A percentile compares a stretch with the other conserved stretches of the same genome.
These are phyloP conservation scores for Danio choprae DNA, from an alignment of 2,797 vertebrate species.

Conservation along the genomic window DNA sequence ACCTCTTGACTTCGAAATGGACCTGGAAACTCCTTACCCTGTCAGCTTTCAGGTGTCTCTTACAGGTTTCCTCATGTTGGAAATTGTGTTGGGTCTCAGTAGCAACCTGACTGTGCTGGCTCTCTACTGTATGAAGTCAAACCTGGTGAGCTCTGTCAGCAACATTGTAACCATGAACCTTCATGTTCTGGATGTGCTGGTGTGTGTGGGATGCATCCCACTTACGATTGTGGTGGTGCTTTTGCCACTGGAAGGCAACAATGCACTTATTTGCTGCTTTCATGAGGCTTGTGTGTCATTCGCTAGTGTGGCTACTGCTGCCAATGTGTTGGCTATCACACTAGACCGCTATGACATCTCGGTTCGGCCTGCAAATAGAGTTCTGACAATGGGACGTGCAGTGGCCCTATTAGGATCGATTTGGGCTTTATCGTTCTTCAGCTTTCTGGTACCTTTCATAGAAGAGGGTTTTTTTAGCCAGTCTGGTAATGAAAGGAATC, in stretches of 20 bases:
- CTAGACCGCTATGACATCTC: constrained; percentile 98
- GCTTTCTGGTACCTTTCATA: constrained; percentile 98
- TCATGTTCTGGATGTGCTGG: constrained; percentile 95
- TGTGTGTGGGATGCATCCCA: constrained; percentile 96
- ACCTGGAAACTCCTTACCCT: constrained; percentile 84
- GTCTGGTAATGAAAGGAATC: constrained; percentile 86
- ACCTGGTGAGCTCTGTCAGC: constrained; percentile 98
- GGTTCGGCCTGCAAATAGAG: constrained; percentile 95
- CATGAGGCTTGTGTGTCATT: constrained; percentile 98
- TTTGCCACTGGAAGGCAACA: constrained; percentile 91
- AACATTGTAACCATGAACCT: constrained; percentile 99
- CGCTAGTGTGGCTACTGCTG: constrained; percentile 94
- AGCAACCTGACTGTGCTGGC: constrained; percentile 98
- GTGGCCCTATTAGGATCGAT: constrained; percentile 90
- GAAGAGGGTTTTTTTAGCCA: constrained; percentile 94
- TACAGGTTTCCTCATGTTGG: constrained; percentile 96
- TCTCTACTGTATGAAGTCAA: constrained; percentile 99
- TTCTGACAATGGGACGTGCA: constrained; percentile 96
- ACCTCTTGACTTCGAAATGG: constrained; percentile 89
- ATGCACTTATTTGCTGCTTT: constrained; percentile 95
- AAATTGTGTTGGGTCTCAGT: constrained; percentile 96
- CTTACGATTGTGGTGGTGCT: constrained; percentile 95
- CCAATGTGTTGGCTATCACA: constrained; percentile 97
- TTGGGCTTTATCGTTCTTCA: constrained; percentile 94
- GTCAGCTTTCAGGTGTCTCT: constrained; percentile 96